phyloP scores from a whole-genome alignment of 2,797 vertebrate species.

The Parauchenoglanis ngamensis region DNA sequence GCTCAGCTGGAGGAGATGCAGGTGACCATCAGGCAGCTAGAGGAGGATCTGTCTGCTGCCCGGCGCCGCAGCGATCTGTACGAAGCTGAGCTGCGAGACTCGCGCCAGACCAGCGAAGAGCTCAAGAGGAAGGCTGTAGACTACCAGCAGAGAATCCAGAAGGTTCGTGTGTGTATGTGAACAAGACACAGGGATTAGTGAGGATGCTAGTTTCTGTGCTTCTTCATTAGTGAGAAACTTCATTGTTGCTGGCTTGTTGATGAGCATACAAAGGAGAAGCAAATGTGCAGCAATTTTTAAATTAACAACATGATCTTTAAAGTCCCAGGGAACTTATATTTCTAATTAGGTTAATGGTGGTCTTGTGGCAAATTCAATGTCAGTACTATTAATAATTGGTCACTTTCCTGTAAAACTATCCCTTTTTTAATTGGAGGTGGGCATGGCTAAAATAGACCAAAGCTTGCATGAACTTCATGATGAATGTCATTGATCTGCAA shows the following conservation, averaged over 20 bases:
- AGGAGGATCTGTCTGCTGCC: conserved; percentile 95
- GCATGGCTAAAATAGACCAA: background rate
- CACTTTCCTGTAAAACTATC: background rate
- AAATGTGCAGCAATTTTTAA: background rate
- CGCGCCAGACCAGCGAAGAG: conserved; percentile 88
- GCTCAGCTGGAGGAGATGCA: conserved; percentile 98
- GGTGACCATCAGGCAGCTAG: conserved; percentile 93
- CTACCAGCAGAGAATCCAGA: conserved; percentile 91
- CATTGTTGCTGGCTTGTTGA: background rate
- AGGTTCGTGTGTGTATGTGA: conserved; percentile 74
- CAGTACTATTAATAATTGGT: background rate
- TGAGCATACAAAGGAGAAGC: background rate
- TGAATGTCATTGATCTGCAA: background rate
- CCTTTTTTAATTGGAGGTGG: background rate
- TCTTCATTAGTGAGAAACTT: background rate
- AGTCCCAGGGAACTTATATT: background rate
- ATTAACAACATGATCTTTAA: background rate
- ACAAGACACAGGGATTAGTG: background rate
- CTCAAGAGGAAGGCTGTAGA: conserved; percentile 93
- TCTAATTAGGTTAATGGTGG: background rate
- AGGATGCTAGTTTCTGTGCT: background rate
- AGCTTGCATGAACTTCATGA: background rate
- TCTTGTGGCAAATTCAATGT: background rate
- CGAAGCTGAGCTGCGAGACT: conserved; percentile 91
- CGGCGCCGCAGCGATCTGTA: conserved; percentile 95